Evolutionary conservation across 2,797 vertebrate genomes (phyloP).

Genomic region (Paguma larvata): DNA sequence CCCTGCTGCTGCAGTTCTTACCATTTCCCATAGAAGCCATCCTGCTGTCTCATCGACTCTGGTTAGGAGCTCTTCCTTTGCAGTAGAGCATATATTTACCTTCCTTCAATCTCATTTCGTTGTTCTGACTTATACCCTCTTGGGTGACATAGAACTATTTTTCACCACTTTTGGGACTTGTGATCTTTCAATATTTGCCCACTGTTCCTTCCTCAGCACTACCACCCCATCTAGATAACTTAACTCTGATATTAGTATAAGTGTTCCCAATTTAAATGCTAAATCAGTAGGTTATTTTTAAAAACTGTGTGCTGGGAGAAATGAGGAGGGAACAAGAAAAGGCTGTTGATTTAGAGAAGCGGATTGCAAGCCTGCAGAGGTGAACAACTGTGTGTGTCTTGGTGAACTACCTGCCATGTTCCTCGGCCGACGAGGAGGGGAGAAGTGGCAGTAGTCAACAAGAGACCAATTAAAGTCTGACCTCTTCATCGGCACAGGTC

Average conservation of each 20-base stretch:
- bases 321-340: neutral
- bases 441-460: conserved; percentile 17
- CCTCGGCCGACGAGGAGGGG: neutral
- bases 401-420: neutral
- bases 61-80: conserved; percentile 45
- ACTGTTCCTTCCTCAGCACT: neutral
- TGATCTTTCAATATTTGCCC: conserved; percentile 41
- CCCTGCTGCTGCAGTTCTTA: neutral
- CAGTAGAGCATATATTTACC: neutral
- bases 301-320: neutral
- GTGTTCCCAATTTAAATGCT: conserved; percentile 60
- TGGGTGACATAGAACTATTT: conserved; percentile 2
- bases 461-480: conserved; percentile 69
- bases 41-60: neutral
- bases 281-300: conserved; percentile 76
- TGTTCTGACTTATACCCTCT: conserved; percentile 39
- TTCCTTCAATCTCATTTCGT: conserved; percentile 54
- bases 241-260: conserved; percentile 57
- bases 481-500: fast-evolving
- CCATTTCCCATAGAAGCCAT: neutral
- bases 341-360: conserved; percentile 69
- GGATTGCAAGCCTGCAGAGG: neutral
- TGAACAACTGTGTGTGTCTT: conserved; percentile 39
- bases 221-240: neutral
- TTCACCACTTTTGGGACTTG: neutral